Evolutionary conservation across 2,113 vertebrate species (phyloP).

Genomic region (Mystacornis crossleyi): DNA sequence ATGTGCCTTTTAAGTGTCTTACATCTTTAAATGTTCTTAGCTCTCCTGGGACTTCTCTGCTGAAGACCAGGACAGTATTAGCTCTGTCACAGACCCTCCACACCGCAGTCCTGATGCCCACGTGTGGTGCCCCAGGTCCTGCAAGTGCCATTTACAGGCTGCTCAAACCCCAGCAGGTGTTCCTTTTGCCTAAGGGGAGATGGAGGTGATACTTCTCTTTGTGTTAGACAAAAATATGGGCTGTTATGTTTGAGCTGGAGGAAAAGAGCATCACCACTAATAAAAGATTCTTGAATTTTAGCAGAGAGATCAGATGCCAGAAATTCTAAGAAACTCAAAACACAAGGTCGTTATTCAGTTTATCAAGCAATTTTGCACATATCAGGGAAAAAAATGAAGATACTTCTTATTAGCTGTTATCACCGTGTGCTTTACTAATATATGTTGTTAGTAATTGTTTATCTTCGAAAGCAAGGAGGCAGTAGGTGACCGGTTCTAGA

Average conservation of each 20-base stretch:
- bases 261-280: background rate
- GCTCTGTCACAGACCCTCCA: background rate
- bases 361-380: background rate
- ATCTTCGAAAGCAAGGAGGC: background rate
- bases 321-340: background rate
- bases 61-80: background rate
- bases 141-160: background rate
- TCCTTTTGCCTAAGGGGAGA: background rate
- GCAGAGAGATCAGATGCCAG: background rate
- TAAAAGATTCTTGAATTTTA: background rate
- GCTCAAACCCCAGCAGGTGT: background rate
- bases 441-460: background rate
- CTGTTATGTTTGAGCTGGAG: background rate
- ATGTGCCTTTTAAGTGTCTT: background rate
- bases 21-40: background rate
- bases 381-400: background rate
- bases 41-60: background rate
- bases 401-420: background rate
- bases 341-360: background rate
- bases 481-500: background rate
- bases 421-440: background rate
- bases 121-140: background rate
- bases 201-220: background rate
- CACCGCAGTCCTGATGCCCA: background rate
- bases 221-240: background rate